A percentile compares a stretch with the other conserved stretches of the same genome.
phyloP scores from a whole-genome alignment of 2,113 vertebrate species.

The Pygoscelis adeliae region DNA sequence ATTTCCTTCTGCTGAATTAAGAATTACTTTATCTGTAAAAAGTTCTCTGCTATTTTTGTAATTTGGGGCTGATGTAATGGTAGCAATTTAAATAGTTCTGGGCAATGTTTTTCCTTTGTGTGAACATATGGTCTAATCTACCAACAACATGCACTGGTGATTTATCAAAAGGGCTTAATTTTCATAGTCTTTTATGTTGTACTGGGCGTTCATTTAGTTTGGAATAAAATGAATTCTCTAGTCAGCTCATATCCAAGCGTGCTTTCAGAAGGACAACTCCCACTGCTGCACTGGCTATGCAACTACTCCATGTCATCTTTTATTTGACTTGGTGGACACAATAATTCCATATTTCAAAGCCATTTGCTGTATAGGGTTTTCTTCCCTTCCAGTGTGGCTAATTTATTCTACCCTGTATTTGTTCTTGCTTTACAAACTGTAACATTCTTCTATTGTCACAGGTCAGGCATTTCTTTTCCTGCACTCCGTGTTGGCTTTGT shows the following conservation, averaged over 20 bases:
- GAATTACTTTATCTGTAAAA: slow-evolving; percentile 39
- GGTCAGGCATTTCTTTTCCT: not conserved
- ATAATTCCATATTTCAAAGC: not conserved
- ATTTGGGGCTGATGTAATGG: slow-evolving; percentile 6
- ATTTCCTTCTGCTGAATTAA: slow-evolving; percentile 31
- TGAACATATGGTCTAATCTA: slow-evolving; percentile 7
- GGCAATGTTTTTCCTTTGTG: not conserved
- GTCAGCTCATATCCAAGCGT: not conserved
- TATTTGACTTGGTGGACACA: not conserved
- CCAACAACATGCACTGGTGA: not conserved
- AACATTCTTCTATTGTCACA: not conserved
- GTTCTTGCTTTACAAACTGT: not conserved
- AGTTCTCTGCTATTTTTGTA: slow-evolving; percentile 6
- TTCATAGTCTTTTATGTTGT: not conserved
- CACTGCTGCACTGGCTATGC: not conserved
- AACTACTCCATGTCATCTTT: not conserved
- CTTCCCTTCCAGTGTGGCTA: not conserved
- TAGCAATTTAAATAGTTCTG: slow-evolving; percentile 28
- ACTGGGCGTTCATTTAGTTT: not conserved
- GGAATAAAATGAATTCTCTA: not conserved
- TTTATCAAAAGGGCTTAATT: slow-evolving; percentile 1
- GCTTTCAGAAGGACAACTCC: not conserved
- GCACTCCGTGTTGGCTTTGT: not conserved
- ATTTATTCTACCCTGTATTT: not conserved
- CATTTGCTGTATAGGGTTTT: not conserved